Percentiles rank a stretch among this genome's conserved stretches.
Evolutionary conservation across 2,888 invertebrate genomes (phyloP).

Genomic region (Acronicta psi): DNA sequence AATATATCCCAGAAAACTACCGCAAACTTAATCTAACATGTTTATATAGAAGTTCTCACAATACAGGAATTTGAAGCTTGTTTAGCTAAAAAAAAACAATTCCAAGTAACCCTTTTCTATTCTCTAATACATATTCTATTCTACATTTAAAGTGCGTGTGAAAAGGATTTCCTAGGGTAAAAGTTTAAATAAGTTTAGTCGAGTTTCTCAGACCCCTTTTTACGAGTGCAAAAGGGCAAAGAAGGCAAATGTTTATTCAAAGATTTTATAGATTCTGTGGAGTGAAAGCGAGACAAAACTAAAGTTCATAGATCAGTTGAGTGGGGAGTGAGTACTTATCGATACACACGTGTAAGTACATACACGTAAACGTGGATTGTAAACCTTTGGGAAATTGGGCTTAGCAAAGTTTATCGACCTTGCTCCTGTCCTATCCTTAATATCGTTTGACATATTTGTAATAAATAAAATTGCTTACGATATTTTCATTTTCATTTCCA

Average conservation of each 20-base stretch:
- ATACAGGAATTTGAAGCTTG: constrained; percentile 61
- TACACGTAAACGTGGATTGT: constrained; percentile 24
- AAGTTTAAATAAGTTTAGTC: constrained; percentile 88
- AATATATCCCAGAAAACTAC: not conserved
- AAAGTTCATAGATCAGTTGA: constrained; percentile 62
- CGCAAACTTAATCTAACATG: not conserved
- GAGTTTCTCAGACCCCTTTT: constrained; percentile 85
- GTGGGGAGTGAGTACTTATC: constrained; percentile 44
- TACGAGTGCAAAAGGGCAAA: constrained; percentile 86
- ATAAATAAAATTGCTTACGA: constrained; percentile 24
- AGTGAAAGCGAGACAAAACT: constrained; percentile 70
- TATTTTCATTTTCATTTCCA: constrained; percentile 35
- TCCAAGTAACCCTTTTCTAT: constrained; percentile 70
- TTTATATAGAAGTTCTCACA: constrained; percentile 7
- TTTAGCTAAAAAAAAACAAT: constrained; percentile 71
- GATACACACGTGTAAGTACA: constrained; percentile 17
- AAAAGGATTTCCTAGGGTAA: constrained; percentile 87
- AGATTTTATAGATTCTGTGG: constrained; percentile 84
- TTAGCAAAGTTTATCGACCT: constrained; percentile 41
- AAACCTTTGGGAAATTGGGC: constrained; percentile 41
- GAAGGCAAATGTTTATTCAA: constrained; percentile 88
- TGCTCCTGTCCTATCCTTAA: constrained; percentile 26
- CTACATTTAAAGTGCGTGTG: constrained; percentile 84
- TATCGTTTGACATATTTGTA: constrained; percentile 13
- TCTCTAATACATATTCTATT: constrained; percentile 85